Evolutionary conservation across 2,113 vertebrate species (phyloP).

Genomic region (Hippoglossus stenolepis): DNA sequence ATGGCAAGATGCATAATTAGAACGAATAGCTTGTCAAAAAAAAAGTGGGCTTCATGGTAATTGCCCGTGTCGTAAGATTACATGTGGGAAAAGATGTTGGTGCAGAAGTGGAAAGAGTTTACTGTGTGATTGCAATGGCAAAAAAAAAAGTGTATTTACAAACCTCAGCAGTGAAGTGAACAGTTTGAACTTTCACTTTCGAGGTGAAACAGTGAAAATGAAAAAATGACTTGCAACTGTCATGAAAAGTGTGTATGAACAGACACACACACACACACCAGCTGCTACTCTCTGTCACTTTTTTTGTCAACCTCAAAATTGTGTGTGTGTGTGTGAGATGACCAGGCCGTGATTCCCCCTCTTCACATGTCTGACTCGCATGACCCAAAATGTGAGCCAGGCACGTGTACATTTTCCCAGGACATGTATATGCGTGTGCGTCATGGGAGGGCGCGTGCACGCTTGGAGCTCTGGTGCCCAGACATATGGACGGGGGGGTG

Average conservation of each 20-base stretch:
- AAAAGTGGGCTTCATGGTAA: constrained; percentile 43
- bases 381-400: constrained; percentile 62
- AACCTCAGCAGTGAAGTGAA: not conserved
- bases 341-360: constrained; percentile 13
- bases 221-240: constrained; percentile 7
- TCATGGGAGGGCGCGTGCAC: constrained; percentile 15
- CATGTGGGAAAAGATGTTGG: not conserved
- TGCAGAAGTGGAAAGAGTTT: constrained; percentile 20
- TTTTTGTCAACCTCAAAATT: not conserved
- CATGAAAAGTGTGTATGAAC: constrained; percentile 9
- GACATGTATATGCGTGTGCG: constrained; percentile 24
- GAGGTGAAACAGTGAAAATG: constrained; percentile 12
- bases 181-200: not conserved
- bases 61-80: constrained; percentile 47
- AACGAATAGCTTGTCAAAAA: constrained; percentile 65
- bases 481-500: constrained; percentile 39
- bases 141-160: constrained; percentile 16
- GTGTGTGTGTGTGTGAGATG: constrained; percentile 5
- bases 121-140: not conserved
- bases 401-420: constrained; percentile 67
- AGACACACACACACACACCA: not conserved
- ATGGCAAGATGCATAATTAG: constrained; percentile 44
- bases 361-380: constrained; percentile 67
- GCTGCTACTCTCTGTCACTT: constrained; percentile 23
- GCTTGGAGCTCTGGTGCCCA: constrained; percentile 46